A percentile compares a stretch with the other conserved stretches of the same genome.
phyloP scores from a whole-genome alignment of 2,797 vertebrate species.

The Manis pentadactyla region DNA sequence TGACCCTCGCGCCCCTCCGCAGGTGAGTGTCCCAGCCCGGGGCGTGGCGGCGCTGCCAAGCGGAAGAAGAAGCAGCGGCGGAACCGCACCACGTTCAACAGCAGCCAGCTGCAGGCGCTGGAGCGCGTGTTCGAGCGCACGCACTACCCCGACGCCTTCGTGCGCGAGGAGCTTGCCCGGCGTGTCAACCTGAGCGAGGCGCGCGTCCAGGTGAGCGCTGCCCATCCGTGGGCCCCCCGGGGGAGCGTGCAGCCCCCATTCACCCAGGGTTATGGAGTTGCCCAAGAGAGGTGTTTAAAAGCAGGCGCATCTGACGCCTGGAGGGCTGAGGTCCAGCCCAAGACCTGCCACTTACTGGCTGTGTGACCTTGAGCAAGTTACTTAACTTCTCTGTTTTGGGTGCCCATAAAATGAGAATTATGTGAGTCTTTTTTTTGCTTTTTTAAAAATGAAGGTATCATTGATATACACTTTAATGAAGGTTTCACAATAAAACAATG shows the following conservation, averaged over 20 bases:
- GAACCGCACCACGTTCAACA: constrained; percentile 92
- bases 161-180: constrained; percentile 90
- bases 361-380: background rate
- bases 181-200: constrained; percentile 91
- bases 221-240: rapidly evolving
- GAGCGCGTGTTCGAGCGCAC: constrained; percentile 91
- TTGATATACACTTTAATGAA: no score
- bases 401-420: background rate
- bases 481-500: no score
- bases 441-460: no score
- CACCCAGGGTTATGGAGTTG: background rate
- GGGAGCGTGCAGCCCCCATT: rapidly evolving
- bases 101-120: constrained; percentile 91
- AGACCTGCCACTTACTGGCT: background rate
- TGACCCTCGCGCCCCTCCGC: background rate
- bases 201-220: constrained; percentile 89
- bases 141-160: constrained; percentile 90
- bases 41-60: constrained; percentile 80
- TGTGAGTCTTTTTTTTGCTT: background rate
- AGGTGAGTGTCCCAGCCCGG: constrained; percentile 86
- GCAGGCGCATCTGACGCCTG: background rate
- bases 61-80: constrained; percentile 91
- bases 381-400: background rate
- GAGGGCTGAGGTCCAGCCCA: background rate
- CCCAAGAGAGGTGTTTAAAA: rapidly evolving